Evolutionary conservation across 2,888 invertebrate genomes (phyloP).

Genomic region (Pachydiplax longipennis): DNA sequence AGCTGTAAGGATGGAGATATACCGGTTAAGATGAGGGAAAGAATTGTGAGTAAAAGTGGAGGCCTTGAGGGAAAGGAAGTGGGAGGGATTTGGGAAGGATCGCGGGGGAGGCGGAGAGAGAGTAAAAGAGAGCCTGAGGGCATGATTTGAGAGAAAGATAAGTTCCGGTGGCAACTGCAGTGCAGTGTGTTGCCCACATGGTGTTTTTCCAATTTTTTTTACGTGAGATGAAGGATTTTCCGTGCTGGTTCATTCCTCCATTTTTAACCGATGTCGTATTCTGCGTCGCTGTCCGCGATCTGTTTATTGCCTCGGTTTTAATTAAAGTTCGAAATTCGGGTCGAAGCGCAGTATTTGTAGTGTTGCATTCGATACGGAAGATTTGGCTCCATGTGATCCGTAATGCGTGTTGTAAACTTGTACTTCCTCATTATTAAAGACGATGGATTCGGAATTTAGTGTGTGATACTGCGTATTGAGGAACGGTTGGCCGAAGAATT

Average conservation of each 20-base stretch:
- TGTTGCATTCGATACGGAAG: background rate
- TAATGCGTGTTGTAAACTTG: no score
- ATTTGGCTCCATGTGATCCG: no score
- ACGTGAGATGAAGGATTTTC: background rate
- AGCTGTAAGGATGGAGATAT: background rate
- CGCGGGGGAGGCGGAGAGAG: background rate
- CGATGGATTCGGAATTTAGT: no score
- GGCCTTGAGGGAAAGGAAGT: background rate
- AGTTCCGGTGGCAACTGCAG: constrained; percentile 23
- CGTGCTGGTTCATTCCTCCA: background rate
- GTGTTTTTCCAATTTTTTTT: background rate
- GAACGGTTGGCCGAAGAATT: no score
- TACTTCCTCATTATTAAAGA: no score
- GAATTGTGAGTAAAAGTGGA: background rate
- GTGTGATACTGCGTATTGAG: no score
- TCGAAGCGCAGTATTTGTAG: background rate
- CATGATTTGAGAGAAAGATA: background rate
- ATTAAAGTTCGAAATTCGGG: background rate
- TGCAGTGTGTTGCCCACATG: constrained; percentile 6
- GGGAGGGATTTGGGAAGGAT: background rate
- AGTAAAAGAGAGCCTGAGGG: background rate
- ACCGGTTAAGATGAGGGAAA: background rate
- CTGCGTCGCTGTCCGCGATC: background rate
- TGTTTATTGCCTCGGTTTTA: background rate
- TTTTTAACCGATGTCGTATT: background rate